Percentiles rank a stretch among this genome's conserved stretches.
Evolutionary conservation across 2,888 invertebrate species (phyloP).

Genomic region (Lysandra bellargus): DNA sequence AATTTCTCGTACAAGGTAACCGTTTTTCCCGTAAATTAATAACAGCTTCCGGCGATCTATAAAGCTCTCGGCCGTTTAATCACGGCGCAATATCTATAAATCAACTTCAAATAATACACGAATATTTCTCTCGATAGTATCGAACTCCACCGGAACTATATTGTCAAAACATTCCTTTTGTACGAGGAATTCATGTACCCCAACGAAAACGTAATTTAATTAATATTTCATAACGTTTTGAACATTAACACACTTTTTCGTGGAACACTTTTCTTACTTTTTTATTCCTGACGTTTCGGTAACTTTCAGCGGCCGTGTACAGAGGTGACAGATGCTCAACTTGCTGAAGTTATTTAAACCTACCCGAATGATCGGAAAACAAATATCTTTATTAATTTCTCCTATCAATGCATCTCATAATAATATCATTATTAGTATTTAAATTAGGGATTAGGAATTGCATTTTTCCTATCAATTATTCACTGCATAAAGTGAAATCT

Average conservation of each 20-base stretch:
- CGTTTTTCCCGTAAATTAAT: constrained; percentile 30
- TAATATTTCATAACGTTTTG: too few species aligned
- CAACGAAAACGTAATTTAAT: not conserved
- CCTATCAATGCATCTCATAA: too few species aligned
- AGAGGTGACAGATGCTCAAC: too few species aligned
- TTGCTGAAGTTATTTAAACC: not conserved
- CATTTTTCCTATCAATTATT: too few species aligned
- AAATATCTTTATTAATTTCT: too few species aligned
- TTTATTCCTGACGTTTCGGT: not conserved
- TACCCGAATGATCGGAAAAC: not conserved
- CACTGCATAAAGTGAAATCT: too few species aligned
- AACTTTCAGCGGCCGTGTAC: not conserved
- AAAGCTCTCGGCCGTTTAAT: constrained; percentile 27
- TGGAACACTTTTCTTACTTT: not conserved
- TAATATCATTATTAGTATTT: too few species aligned
- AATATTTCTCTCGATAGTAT: not conserved
- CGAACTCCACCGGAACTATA: not conserved
- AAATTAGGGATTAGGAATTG: too few species aligned
- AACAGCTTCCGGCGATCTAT: constrained; percentile 26
- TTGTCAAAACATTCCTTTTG: not conserved
- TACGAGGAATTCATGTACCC: not conserved
- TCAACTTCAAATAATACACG: constrained; percentile 20
- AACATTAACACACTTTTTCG: not conserved
- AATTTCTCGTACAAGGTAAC: constrained; percentile 23
- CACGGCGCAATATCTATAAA: constrained; percentile 26